phyloP scores from a whole-genome alignment of 2,113 vertebrate genomes.

The Oreochromis aureus region DNA sequence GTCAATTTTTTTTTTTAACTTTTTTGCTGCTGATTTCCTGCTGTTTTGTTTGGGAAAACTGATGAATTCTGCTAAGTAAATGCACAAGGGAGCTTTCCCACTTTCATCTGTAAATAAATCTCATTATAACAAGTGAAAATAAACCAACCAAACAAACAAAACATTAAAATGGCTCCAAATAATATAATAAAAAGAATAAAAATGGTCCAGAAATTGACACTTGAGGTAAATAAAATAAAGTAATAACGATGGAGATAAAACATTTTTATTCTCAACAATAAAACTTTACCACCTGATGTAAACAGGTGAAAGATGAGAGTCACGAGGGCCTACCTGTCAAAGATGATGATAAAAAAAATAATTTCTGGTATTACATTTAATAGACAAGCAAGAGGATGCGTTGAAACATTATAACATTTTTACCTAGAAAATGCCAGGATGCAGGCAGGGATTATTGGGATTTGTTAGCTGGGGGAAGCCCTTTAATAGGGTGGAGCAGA shows the following conservation, averaged over 20 bases:
- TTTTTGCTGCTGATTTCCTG: background rate
- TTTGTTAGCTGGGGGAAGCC: too few relatives aligned
- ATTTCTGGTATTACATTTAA: background rate
- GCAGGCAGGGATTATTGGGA: too few relatives aligned
- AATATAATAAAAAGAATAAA: background rate
- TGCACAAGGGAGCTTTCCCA: conserved; percentile 53
- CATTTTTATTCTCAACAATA: background rate
- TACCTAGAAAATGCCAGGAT: background rate
- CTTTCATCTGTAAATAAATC: conserved; percentile 56
- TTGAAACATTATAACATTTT: background rate
- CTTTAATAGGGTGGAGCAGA: too few relatives aligned
- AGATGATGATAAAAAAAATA: background rate
- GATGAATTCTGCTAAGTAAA: conserved; percentile 17
- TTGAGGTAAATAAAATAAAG: background rate
- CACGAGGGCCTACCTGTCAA: background rate
- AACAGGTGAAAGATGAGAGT: background rate
- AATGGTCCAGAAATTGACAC: background rate
- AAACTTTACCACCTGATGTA: background rate
- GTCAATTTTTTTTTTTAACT: background rate
- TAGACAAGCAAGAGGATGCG: background rate
- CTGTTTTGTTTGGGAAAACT: conserved; percentile 10
- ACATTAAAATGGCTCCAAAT: too few relatives aligned
- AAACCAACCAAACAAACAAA: too few relatives aligned
- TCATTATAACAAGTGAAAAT: background rate
- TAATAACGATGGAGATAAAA: background rate